Evolutionary conservation across 2,888 invertebrate species (phyloP), one percentile per base, ranked within the genome.

Genomic region (Epirrita christyi): DNA sequence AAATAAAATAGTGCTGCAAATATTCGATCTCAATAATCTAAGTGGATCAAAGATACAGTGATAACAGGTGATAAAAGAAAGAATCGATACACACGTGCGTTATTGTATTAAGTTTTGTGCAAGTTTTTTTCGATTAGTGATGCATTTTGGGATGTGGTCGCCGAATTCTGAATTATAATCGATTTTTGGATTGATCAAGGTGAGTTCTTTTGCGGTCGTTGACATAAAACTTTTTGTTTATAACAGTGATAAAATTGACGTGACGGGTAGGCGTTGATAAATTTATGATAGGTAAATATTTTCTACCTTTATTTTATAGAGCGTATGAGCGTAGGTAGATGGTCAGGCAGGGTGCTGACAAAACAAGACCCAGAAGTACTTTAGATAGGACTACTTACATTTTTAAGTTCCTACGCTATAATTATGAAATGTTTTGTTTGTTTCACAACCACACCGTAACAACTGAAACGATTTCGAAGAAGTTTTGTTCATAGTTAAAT

Each of bases 141-240:
- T 88, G 88, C 81, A 83, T 77, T 75, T 66, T 72, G 71, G 78
- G 76, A 73, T 80, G 74, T 78, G 75, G 72, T 70, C 71, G 71
- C 70, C 68, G 75, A 76, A 84, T 83, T 75, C 77, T 70, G 75
- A 71, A 72, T 72, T 76, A 67, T 81, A 85, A 85, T 84, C 81
- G 76, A 78, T 78, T 85, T 86, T 86, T 72, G 74, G 73, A 70
- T 68, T 83, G 80, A 86, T 68, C 71, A 70, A 85, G 90, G 91
- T 89, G 77, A 86, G 88, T 82, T 50, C 61, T 54, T 63, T 6
- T 76, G 58, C 66, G 84, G 80, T 80, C 83, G 63, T 73, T 83
- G 84, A 79, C 84, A 73, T 72, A 66, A 68, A 68, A 7, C 1
- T 72, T 63, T 13, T 49, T 54, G 29, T 55, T 52, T 50, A 41